A percentile compares a stretch with the other conserved stretches of the same genome.
These are phyloP conservation scores for Crypturellus tataupa DNA, from an alignment of 2,797 vertebrate species.

Conservation along the genomic window DNA sequence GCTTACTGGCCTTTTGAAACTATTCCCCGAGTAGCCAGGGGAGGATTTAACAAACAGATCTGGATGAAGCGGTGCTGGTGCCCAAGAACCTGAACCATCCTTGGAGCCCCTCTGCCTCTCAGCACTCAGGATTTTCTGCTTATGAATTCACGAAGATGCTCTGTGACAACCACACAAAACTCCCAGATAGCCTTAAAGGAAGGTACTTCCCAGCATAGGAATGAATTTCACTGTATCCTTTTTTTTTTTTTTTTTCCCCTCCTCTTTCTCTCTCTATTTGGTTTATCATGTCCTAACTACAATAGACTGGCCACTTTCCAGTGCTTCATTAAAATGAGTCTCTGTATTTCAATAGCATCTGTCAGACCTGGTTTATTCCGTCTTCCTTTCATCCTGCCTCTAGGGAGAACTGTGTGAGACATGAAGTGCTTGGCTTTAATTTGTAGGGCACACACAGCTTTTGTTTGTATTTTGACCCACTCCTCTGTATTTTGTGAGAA, in stretches of 20 bases:
- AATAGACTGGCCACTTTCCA: not conserved
- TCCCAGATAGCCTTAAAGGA: not conserved
- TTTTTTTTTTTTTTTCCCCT: not conserved
- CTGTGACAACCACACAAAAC: not conserved
- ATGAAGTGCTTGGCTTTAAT: not conserved
- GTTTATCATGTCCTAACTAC: not conserved
- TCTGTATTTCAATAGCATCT: not conserved
- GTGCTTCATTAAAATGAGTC: not conserved
- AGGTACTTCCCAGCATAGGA: not conserved
- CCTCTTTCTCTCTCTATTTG: not conserved
- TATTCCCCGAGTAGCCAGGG: not conserved
- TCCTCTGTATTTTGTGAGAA: not conserved
- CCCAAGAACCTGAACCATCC: not conserved
- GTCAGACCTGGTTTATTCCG: not conserved
- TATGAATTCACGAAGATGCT: not conserved
- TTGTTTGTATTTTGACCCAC: not conserved
- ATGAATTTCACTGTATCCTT: not conserved
- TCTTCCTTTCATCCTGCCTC: slow-evolving; percentile 1
- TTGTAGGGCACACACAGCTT: not conserved
- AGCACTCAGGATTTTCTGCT: not conserved
- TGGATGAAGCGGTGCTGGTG: not conserved
- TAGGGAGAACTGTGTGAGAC: not conserved
- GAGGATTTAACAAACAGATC: not conserved
- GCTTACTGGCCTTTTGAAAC: slow-evolving; percentile 6
- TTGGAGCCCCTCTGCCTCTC: not conserved